Conservation (phyloP, 2,797 vertebrate genomes). For the Phataginus tricuspis region DNA sequence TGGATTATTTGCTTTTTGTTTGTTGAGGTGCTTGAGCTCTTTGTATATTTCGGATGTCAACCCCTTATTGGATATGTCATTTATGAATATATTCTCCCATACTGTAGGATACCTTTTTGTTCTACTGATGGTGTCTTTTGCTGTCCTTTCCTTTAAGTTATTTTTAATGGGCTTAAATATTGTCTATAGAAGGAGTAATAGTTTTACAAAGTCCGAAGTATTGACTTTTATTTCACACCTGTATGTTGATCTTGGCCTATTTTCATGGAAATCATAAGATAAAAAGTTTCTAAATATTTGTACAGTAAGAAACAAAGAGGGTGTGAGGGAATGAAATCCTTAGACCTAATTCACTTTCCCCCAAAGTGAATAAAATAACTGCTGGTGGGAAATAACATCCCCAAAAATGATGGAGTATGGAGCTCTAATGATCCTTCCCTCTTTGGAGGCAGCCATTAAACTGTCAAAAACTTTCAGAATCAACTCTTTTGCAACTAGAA, state of each 20-base stretch:
- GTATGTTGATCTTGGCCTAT: background rate
- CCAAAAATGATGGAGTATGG: background rate
- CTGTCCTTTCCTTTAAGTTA: background rate
- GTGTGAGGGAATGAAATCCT: background rate
- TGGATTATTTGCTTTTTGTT: too few relatives aligned
- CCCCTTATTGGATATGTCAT: too few relatives aligned
- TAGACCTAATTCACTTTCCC: background rate
- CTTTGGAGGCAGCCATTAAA: background rate
- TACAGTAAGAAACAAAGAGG: background rate
- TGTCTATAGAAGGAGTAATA: background rate
- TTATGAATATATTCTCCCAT: too few relatives aligned
- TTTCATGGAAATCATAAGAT: background rate
- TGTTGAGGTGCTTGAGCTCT: too few relatives aligned
- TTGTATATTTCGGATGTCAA: too few relatives aligned
- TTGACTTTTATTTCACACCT: background rate
- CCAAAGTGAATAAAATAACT: background rate
- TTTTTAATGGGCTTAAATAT: background rate
- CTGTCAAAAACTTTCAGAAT: background rate
- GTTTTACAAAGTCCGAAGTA: background rate
- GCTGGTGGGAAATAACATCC: background rate
- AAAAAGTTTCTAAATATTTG: background rate
- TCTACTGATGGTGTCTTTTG: too few relatives aligned
- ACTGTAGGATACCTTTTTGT: too few relatives aligned
- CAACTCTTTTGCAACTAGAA: background rate
- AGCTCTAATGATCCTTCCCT: background rate